Base-by-base conservation (phyloP, 2,797 vertebrate genomes). In the Apodemus agrarius region DNA sequence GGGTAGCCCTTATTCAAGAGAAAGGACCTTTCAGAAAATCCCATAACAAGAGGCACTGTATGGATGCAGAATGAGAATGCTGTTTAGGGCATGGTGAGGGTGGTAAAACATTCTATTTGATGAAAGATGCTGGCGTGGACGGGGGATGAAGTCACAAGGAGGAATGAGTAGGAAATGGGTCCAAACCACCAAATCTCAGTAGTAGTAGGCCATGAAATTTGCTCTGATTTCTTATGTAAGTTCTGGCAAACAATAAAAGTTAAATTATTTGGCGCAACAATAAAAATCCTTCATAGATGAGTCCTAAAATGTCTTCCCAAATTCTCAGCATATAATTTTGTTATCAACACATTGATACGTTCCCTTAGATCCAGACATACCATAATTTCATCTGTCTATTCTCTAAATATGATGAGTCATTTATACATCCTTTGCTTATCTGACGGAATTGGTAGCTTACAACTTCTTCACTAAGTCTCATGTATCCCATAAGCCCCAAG, bases 241-340 rank as follows among this genome's bases (percentile, higher is more conserved):
- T 92, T 95, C 34, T 95, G 75, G 61, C 43, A 86, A 96, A 59
- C 37, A 92, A 14, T 80, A 63, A 91, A 91, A 83, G 37, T 81
- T 79, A 85, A 93, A 92, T 85, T 52, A 17, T 74, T 87, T 74
- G 80, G 31, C n/a, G 67, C 2, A 85, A 21, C 52, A 94, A 13
- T 90, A 17, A 76, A 78, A n/a, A 22, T 34, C 29, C 16, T 80
- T 19, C 81, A 34, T 54, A 90, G 78, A 61, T 29, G 67, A 89
- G 75, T 72, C 67, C 21, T 31, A 6, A 95, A 92, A 34, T 91
- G 9, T 29, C n/a, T 85, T 83, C 61, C 59, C 72, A 72, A 84
- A 37, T 93, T 72, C 24, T 93, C 10, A 52, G 22, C 37, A 31
- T 3, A 46, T 43, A 75, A 76, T 12, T 90, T 93, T 63, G 29